Conservation (phyloP, 2,797 vertebrate genomes). For the Eleutherodactylus coqui region DNA sequence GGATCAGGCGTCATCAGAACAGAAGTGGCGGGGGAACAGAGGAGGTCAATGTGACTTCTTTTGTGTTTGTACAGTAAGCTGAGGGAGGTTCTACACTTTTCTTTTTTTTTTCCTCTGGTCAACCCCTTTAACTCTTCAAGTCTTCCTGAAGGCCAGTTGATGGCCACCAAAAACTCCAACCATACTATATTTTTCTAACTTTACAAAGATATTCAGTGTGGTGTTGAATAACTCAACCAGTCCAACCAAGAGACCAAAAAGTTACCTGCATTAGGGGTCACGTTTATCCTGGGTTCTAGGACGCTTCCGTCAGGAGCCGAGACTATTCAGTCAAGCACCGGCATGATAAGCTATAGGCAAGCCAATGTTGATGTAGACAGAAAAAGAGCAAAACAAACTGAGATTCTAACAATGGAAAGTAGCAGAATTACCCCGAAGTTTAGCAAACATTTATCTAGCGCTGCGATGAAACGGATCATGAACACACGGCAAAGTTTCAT, state of each 20-base stretch:
- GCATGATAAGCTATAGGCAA: neutral
- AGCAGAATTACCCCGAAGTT: neutral
- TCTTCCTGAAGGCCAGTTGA: neutral
- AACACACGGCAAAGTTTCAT: slow-evolving; percentile 67
- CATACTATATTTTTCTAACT: neutral
- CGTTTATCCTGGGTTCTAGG: neutral
- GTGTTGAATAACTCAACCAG: neutral
- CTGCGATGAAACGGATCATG: neutral
- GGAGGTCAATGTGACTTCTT: too few species aligned
- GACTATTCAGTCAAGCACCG: neutral
- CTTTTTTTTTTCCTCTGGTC: neutral
- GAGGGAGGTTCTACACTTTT: neutral
- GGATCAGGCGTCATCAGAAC: too few species aligned
- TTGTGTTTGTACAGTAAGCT: too few species aligned
- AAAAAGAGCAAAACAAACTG: neutral
- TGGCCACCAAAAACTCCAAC: neutral
- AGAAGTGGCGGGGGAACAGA: too few species aligned
- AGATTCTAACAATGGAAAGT: neutral
- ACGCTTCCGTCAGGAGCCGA: neutral
- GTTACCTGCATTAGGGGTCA: neutral
- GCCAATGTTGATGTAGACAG: neutral
- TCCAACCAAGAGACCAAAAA: neutral
- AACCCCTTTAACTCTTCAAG: neutral
- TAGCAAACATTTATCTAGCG: slow-evolving; percentile 30
- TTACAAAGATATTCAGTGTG: neutral